Evolutionary conservation across 2,888 invertebrate genomes (phyloP), one percentile per base, ranked within the genome.

Genomic region (Trichacis sp.): DNA sequence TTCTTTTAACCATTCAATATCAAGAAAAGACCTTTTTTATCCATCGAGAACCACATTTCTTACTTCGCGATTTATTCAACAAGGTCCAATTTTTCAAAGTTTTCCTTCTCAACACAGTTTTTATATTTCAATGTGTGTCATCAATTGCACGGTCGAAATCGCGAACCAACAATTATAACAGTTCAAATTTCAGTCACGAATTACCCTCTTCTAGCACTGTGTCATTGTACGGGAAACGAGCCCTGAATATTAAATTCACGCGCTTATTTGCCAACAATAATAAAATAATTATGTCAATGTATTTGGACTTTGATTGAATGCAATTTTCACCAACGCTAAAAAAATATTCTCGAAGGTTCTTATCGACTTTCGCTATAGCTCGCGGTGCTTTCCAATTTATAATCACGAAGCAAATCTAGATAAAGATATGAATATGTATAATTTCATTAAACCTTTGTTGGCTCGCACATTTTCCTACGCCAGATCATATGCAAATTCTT

Each of bases 161-260:
- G n/a, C 33, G 33, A 33, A 43, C 52, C 43, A 62, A 58, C 62
- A 55, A 66, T 66, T 62, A 46, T 46, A 55, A 52, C 30, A 45
- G 47, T 48, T 48, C 53, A 70, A 76, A 80, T 79, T 79, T 79
- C 66, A 74, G 75, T 79, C 79, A 80, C 78, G 79, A 70, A 36
- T 73, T 76, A 73, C 76, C 76, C 74, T 61, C 69, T 72, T 80
- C 77, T 68, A 69, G 70, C 60, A 73, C 70, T 75, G 73, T 75
- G 76, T 72, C 77, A 78, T 73, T 73, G 75, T 66, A 68, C 73
- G 70, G 57, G 62, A 62, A 48, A 72, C 75, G 71, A 17, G 73
- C 49, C 56, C 63, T 48, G 77, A 72, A 78, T 78, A 69, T 72
- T 72, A 70, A 77, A 66, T 55, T 36, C 50, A 52, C 54, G 38